A percentile compares a stretch with the other conserved stretches of the same genome.
These are phyloP conservation scores for Allygus modestus DNA, from an alignment of 2,888 invertebrate species.

Conservation along the genomic window DNA sequence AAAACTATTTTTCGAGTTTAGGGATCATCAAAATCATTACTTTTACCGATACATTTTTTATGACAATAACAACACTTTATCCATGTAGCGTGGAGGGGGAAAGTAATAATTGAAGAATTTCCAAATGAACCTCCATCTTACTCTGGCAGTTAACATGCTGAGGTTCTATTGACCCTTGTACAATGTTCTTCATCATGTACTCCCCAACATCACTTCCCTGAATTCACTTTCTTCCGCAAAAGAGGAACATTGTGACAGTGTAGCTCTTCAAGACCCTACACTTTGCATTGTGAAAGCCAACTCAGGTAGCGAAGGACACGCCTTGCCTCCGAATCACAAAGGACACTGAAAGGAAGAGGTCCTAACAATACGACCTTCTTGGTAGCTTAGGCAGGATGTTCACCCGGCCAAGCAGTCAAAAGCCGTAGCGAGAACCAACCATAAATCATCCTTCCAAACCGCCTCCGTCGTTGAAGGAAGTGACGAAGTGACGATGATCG, in stretches of 20 bases:
- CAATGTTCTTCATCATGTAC: too few species aligned
- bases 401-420: background rate
- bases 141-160: too few species aligned
- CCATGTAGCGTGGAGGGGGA: too few species aligned
- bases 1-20: too few species aligned
- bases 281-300: background rate
- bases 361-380: constrained; percentile 6
- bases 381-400: constrained; percentile 10
- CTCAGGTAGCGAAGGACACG: constrained; percentile 13
- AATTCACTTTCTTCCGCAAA: too few species aligned
- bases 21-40: too few species aligned
- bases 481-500: background rate
- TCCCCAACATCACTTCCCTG: too few species aligned
- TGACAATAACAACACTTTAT: too few species aligned
- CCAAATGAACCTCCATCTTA: too few species aligned
- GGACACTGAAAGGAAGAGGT: constrained; percentile 5
- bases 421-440: background rate
- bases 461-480: background rate
- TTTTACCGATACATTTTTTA: too few species aligned
- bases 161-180: too few species aligned
- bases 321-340: background rate
- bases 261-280: background rate
- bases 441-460: background rate
- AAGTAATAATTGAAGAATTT: too few species aligned
- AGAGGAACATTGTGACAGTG: background rate